phyloP scores from a whole-genome alignment of 2,113 vertebrate species.

The Rousettus leschenaultii region DNA sequence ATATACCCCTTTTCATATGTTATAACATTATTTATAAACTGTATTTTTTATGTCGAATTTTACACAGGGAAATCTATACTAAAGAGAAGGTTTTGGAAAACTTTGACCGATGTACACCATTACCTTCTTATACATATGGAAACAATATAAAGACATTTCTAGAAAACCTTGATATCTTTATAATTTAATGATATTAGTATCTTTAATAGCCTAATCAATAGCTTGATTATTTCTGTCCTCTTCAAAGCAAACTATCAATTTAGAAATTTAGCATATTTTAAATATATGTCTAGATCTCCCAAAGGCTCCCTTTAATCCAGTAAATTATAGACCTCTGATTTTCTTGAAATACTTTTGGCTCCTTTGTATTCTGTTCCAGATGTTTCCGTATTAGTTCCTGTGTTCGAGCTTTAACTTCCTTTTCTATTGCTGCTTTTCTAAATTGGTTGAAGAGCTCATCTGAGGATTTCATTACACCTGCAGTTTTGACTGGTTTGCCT shows the following conservation, averaged over 20 bases:
- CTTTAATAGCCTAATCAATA: conserved; percentile 7
- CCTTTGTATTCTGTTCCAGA: conserved; percentile 66
- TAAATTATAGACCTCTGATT: conserved; percentile 72
- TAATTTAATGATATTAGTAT: conserved; percentile 21
- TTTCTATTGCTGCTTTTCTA: conserved; percentile 88
- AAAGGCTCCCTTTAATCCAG: not conserved
- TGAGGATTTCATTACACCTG: conserved; percentile 85
- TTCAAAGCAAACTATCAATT: not conserved
- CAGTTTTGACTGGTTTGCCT: conserved; percentile 79
- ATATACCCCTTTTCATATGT: not conserved
- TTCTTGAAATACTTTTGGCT: conserved; percentile 67
- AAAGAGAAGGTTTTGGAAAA: conserved; percentile 1
- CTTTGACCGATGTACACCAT: not conserved
- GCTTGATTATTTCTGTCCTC: not conserved
- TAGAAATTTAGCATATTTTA: conserved; percentile 24
- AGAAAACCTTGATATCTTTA: not conserved
- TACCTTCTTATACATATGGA: not conserved
- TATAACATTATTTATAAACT: not conserved
- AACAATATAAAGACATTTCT: not conserved
- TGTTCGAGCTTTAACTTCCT: conserved; percentile 82
- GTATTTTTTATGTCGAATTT: not conserved
- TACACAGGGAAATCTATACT: not conserved
- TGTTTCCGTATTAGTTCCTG: conserved; percentile 78
- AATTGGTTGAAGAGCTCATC: conserved; percentile 91
- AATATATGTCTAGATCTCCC: not conserved